phyloP scores from a whole-genome alignment of 2,888 invertebrate genomes.

The Arctia plantaginis region DNA sequence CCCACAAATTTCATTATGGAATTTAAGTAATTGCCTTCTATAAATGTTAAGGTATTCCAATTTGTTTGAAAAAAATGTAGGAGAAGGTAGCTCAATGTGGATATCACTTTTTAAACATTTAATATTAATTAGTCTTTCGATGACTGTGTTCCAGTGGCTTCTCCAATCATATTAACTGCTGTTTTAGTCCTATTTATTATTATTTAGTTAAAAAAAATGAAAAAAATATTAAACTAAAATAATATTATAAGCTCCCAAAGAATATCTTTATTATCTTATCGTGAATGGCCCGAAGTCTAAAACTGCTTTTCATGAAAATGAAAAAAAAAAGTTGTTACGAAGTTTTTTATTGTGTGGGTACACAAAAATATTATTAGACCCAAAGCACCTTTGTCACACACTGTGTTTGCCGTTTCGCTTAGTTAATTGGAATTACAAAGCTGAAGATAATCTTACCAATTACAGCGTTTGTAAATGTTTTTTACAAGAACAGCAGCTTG shows the following conservation, averaged over 20 bases:
- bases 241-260: too few relatives aligned
- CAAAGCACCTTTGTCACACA: background rate
- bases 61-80: conserved; percentile 32
- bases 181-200: too few relatives aligned
- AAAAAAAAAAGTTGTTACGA: too few relatives aligned
- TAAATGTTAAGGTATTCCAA: conserved; percentile 36
- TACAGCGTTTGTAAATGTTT: background rate
- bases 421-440: background rate
- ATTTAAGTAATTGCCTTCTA: conserved; percentile 43
- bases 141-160: too few relatives aligned
- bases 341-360: too few relatives aligned
- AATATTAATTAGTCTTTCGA: background rate
- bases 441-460: background rate
- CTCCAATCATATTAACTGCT: too few relatives aligned
- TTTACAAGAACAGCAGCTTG: too few relatives aligned
- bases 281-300: too few relatives aligned
- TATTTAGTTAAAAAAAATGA: too few relatives aligned
- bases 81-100: background rate
- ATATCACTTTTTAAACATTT: background rate
- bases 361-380: background rate
- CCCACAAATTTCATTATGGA: conserved; percentile 35
- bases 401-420: background rate
- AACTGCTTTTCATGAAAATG: too few relatives aligned
- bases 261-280: too few relatives aligned
- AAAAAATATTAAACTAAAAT: too few relatives aligned